These are phyloP conservation scores for Patiria pectinifera DNA, from an alignment of 53 echinoderm and acorn worm genomes.

Conservation along the genomic window DNA sequence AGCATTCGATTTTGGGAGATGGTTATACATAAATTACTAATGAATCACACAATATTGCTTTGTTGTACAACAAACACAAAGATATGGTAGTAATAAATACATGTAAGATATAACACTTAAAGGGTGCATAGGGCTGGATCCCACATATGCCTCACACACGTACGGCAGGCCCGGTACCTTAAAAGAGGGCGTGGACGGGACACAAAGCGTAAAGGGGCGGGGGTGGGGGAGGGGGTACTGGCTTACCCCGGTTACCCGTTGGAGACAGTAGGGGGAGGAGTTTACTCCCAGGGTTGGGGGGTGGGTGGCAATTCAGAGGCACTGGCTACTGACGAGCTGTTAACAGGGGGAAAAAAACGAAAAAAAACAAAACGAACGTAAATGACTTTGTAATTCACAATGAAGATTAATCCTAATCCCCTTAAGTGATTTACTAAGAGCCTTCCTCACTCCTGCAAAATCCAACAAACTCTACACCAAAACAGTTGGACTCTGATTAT, in stretches of 20 bases:
- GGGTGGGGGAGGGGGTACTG: not conserved
- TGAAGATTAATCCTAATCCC: not conserved
- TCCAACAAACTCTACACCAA: too few relatives aligned
- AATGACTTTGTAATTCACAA: not conserved
- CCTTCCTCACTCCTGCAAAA: too few relatives aligned
- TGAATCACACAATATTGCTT: conserved; percentile 56
- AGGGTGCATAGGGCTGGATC: conserved; percentile 34
- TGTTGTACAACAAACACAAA: not conserved
- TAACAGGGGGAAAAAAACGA: conserved; percentile 9
- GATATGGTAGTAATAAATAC: not conserved
- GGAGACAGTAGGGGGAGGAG: conserved; percentile 25
- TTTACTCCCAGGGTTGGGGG: conserved; percentile 99
- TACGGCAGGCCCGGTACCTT: not conserved
- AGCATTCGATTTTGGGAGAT: conserved; percentile 35
- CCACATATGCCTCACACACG: not conserved
- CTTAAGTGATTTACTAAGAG: too few relatives aligned
- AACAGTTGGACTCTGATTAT: too few relatives aligned
- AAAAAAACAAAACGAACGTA: not conserved
- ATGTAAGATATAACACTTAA: conserved; percentile 22
- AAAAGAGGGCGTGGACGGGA: conserved; percentile 25
- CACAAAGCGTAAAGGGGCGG: not conserved
- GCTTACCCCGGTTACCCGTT: conserved; percentile 56
- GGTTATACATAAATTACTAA: not conserved
- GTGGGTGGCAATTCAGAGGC: conserved; percentile 98
- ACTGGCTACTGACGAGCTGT: conserved; percentile 99